Evolutionary conservation across 2,888 invertebrate species (phyloP).

Genomic region (Acrobasis consociella): DNA sequence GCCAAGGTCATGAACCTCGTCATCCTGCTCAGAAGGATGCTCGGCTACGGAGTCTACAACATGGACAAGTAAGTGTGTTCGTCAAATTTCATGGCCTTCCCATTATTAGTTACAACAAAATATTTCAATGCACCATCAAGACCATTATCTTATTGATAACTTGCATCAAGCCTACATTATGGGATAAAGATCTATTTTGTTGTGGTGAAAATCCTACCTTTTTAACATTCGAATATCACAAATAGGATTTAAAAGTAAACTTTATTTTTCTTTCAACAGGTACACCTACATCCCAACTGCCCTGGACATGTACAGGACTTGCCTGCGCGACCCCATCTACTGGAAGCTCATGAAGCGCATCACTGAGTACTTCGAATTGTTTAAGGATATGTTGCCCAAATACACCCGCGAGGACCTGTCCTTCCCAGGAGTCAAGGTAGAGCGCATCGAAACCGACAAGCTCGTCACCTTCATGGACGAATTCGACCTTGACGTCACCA

Average conservation of each 20-base stretch:
- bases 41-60: constrained; percentile 67
- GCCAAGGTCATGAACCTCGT: constrained; percentile 74
- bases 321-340: constrained; percentile 88
- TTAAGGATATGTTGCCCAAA: constrained; percentile 81
- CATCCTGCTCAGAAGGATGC: constrained; percentile 61
- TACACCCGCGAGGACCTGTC: constrained; percentile 84
- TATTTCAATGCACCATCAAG: no score
- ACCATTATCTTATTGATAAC: background rate
- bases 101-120: no score
- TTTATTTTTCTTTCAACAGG: constrained; percentile 43
- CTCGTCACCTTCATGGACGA: constrained; percentile 87
- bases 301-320: constrained; percentile 84
- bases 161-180: no score
- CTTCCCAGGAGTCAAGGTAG: constrained; percentile 85
- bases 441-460: constrained; percentile 84
- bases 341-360: constrained; percentile 86
- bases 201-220: no score
- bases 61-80: constrained; percentile 58
- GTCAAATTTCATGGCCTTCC: background rate
- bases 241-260: no score
- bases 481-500: constrained; percentile 85
- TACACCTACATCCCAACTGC: constrained; percentile 82
- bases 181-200: no score
- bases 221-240: no score
- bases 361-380: constrained; percentile 79